Evolutionary conservation across 2,888 invertebrate genomes (phyloP).

Genomic region (Mylabris sibirica): DNA sequence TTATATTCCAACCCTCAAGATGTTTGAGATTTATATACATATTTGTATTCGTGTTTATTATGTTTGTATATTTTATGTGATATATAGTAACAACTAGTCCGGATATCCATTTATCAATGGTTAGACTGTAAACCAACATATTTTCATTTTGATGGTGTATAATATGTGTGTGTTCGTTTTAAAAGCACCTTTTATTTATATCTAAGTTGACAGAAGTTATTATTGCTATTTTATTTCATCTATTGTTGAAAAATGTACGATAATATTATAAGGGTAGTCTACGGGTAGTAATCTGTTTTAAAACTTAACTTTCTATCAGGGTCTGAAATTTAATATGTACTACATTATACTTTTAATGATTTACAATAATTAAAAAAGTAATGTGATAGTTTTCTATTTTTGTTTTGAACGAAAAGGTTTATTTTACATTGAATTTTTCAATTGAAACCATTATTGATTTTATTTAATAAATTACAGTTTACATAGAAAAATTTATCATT

Average conservation of each 20-base stretch:
- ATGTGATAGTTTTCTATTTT: background rate
- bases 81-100: background rate
- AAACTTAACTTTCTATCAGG: background rate
- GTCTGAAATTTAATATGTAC: background rate
- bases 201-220: background rate
- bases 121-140: background rate
- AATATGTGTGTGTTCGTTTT: background rate
- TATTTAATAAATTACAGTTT: background rate
- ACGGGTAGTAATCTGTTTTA: background rate
- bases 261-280: background rate
- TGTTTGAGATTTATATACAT: background rate
- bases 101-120: constrained; percentile 10
- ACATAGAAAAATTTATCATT: background rate
- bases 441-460: background rate
- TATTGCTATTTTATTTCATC: background rate
- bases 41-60: background rate
- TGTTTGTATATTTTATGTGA: background rate
- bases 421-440: too few species aligned
- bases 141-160: background rate
- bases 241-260: background rate
- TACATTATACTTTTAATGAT: background rate
- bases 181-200: constrained; percentile 1
- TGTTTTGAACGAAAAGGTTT: background rate
- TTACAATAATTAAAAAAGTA: too few species aligned
- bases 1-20: background rate